Conservation (phyloP, 2,797 vertebrate species). For the Crocodylus rhombifer region DNA sequence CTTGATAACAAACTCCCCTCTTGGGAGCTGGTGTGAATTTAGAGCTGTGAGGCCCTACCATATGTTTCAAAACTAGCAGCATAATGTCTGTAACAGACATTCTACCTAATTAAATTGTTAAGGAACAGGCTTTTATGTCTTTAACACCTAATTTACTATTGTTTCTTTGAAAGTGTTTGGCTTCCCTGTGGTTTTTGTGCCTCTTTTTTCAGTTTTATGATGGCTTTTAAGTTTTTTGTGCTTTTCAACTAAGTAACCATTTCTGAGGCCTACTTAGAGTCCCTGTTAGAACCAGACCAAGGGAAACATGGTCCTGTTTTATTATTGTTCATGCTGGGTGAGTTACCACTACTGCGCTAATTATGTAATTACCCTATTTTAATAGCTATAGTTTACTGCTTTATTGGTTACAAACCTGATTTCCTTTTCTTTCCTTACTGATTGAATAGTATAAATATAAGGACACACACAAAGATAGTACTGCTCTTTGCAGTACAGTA, state of each 20-base stretch:
- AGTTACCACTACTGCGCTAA: slow-evolving; percentile 69
- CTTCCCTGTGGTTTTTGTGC: slow-evolving; percentile 77
- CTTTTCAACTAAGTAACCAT: slow-evolving; percentile 72
- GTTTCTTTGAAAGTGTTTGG: slow-evolving; percentile 82
- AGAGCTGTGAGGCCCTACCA: slow-evolving; percentile 75
- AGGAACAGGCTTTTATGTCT: slow-evolving; percentile 81
- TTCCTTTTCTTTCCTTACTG: slow-evolving; percentile 53
- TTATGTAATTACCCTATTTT: slow-evolving; percentile 75
- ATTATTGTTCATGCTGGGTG: slow-evolving; percentile 68
- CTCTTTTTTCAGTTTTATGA: slow-evolving; percentile 77
- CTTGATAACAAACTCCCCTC: slow-evolving; percentile 74
- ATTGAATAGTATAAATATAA: background rate
- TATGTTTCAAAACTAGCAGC: slow-evolving; percentile 76
- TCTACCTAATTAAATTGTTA: slow-evolving; percentile 81
- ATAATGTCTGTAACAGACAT: slow-evolving; percentile 83
- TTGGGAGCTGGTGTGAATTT: slow-evolving; percentile 63
- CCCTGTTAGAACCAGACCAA: slow-evolving; percentile 28
- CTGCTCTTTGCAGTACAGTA: background rate
- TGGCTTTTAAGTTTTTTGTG: slow-evolving; percentile 71
- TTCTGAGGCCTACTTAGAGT: slow-evolving; percentile 72
- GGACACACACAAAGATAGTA: slow-evolving; percentile 60
- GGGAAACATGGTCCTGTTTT: slow-evolving; percentile 59
- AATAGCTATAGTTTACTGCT: slow-evolving; percentile 66
- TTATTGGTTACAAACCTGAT: slow-evolving; percentile 73
- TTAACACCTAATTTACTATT: slow-evolving; percentile 85